Evolutionary conservation across 2,888 invertebrate species (phyloP).

Genomic region (Incurvaria masculella): DNA sequence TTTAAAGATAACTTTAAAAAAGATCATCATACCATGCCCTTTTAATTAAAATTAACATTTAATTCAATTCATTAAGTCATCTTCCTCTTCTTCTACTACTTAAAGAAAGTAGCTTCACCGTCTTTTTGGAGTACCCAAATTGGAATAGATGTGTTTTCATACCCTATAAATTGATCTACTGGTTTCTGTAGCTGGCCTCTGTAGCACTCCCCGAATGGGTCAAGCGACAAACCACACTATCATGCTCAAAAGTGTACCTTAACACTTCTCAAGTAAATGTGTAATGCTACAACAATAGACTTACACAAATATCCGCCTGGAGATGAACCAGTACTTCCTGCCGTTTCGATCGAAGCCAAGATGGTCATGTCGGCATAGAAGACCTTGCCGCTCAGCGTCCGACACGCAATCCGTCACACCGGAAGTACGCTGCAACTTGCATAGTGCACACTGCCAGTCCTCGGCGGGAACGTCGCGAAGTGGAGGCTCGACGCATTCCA

Average conservation of each 20-base stretch:
- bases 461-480: constrained; percentile 92
- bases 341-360: constrained; percentile 95
- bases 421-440: constrained; percentile 85
- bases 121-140: too few relatives aligned
- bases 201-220: too few relatives aligned
- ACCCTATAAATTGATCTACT: too few relatives aligned
- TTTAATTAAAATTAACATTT: too few relatives aligned
- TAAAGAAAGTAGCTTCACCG: too few relatives aligned
- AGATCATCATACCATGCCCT: too few relatives aligned
- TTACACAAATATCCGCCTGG: constrained; percentile 90
- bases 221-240: too few relatives aligned
- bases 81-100: too few relatives aligned
- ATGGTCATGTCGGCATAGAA: constrained; percentile 89
- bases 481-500: constrained; percentile 95
- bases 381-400: constrained; percentile 87
- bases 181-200: too few relatives aligned
- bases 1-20: too few relatives aligned
- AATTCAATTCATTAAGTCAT: too few relatives aligned
- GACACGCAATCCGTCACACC: constrained; percentile 94
- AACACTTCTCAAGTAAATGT: constrained; percentile 1
- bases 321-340: constrained; percentile 96
- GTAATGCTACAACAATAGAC: constrained; percentile 34
- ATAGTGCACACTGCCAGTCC: constrained; percentile 96
- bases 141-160: too few relatives aligned
- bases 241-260: constrained; percentile 6